These are phyloP conservation scores for Rhipidura dahli DNA, from an alignment of 2,113 vertebrate genomes.

Conservation along the genomic window DNA sequence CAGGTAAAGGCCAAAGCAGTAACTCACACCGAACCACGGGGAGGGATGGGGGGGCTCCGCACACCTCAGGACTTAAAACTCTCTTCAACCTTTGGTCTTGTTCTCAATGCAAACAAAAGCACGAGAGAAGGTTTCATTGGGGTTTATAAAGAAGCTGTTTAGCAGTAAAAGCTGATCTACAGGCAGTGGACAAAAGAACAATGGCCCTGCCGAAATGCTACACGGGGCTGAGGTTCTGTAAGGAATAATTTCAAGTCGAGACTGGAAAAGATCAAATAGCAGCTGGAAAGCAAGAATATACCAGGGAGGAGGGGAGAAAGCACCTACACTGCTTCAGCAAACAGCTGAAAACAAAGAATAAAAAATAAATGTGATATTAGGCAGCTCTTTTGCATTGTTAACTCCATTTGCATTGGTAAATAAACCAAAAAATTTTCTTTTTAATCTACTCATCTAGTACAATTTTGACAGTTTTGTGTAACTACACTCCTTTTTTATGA, in stretches of 20 bases:
- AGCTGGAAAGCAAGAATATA: conserved; percentile 21
- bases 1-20: not conserved
- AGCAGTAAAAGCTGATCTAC: conserved; percentile 23
- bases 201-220: conserved; percentile 31
- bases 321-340: not conserved
- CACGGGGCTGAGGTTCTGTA: not conserved
- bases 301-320: not conserved
- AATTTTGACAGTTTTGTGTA: not conserved
- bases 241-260: not conserved
- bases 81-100: not conserved
- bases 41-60: not conserved
- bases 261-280: conserved; percentile 48
- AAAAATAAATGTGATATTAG: not conserved
- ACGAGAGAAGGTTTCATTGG: not conserved
- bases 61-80: not conserved
- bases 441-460: not conserved
- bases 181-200: conserved; percentile 29
- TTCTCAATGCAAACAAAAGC: not conserved
- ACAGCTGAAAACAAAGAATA: not conserved
- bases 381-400: not conserved
- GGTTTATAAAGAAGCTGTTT: conserved; percentile 27
- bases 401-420: not conserved
- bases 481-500: not conserved
- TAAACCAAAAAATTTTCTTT: not conserved
- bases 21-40: not conserved